These are phyloP conservation scores for Brachirus orientalis DNA, from an alignment of 2,113 vertebrate genomes.

Conservation along the genomic window DNA sequence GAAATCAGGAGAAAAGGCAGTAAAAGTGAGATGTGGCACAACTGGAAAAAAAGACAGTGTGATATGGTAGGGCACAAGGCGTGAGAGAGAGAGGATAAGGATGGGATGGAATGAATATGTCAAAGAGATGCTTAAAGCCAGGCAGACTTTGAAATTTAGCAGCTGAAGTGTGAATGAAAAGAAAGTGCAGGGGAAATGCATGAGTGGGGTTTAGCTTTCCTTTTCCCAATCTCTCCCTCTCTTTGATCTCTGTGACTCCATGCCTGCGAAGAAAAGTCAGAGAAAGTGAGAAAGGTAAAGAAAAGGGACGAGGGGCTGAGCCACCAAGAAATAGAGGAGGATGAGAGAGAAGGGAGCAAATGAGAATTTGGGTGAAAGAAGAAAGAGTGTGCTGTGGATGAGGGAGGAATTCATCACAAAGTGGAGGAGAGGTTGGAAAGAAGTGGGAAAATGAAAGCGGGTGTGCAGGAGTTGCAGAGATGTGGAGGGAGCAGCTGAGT, in stretches of 20 bases:
- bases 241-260: constrained; percentile 67
- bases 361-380: constrained; percentile 46
- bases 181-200: constrained; percentile 26
- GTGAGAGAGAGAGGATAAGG: constrained; percentile 1
- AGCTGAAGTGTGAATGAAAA: constrained; percentile 25
- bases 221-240: constrained; percentile 46
- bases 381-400: not conserved
- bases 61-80: not conserved
- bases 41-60: not conserved
- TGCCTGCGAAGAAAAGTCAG: constrained; percentile 51
- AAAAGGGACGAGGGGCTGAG: constrained; percentile 31
- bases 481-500: constrained; percentile 40
- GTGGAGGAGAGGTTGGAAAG: constrained; percentile 28
- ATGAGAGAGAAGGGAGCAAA: constrained; percentile 55
- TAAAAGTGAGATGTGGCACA: constrained; percentile 3
- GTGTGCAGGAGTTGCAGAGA: constrained; percentile 12
- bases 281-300: constrained; percentile 56
- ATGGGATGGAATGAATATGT: constrained; percentile 2
- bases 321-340: constrained; percentile 42
- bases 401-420: constrained; percentile 40
- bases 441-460: constrained; percentile 32
- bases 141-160: constrained; percentile 34
- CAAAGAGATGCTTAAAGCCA: constrained; percentile 31
- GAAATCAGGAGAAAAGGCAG: constrained; percentile 6
- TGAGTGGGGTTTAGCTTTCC: constrained; percentile 53